These are phyloP conservation scores for Drosophila pegasa DNA, from an alignment of 2,888 invertebrate species.

Conservation along the genomic window DNA sequence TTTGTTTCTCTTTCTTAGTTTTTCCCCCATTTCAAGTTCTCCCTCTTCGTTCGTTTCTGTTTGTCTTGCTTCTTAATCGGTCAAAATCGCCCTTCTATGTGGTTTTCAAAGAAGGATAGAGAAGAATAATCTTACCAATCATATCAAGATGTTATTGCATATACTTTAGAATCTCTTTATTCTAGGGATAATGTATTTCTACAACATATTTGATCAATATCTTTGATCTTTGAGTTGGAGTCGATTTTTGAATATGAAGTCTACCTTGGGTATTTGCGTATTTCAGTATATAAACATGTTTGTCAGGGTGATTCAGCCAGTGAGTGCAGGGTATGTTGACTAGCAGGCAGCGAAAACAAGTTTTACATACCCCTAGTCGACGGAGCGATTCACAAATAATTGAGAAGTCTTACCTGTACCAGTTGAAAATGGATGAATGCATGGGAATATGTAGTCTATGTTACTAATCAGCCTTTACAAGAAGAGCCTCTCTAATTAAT, in stretches of 20 bases:
- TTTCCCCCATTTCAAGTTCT: neutral
- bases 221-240: neutral
- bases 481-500: conserved; percentile 16
- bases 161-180: too few relatives aligned
- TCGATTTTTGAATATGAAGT: neutral
- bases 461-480: conserved; percentile 5
- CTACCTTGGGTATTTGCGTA: neutral
- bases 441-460: neutral
- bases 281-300: neutral
- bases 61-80: neutral
- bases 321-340: neutral
- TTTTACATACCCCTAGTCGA: neutral
- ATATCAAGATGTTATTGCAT: too few relatives aligned
- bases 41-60: neutral
- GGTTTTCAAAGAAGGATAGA: neutral
- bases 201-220: neutral
- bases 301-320: conserved; percentile 1
- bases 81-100: neutral
- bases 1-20: neutral
- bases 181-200: too few relatives aligned
- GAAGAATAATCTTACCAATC: too few relatives aligned
- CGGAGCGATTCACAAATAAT: neutral
- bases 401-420: neutral
- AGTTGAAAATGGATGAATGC: neutral
- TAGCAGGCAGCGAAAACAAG: neutral